Percentiles rank a stretch among this genome's conserved stretches.
Conservation (phyloP, 2,113 vertebrate species). For the Indicator indicator region DNA sequence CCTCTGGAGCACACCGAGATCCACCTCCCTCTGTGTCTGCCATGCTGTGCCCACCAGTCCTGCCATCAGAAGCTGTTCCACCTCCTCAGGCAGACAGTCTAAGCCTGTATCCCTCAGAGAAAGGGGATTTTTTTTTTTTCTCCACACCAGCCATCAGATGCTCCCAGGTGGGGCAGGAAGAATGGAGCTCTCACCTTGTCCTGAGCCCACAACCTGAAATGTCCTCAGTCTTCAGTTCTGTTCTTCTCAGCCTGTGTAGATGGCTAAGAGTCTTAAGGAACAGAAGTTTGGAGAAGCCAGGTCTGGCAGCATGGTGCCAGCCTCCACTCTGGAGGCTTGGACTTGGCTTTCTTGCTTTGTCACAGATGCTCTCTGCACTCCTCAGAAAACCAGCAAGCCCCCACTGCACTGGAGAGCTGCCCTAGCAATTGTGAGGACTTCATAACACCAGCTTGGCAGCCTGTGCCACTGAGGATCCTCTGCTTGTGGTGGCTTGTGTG, state of each 20-base stretch:
- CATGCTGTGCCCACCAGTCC: neutral
- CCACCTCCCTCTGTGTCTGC: neutral
- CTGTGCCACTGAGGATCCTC: neutral
- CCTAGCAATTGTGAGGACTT: fast-evolving
- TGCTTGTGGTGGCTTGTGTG: fast-evolving
- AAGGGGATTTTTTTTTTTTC: neutral
- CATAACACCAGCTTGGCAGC: fast-evolving
- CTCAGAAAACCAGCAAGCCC: neutral
- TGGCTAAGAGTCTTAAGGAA: neutral
- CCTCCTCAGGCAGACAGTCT: neutral
- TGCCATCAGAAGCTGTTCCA: neutral
- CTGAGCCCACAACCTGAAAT: neutral
- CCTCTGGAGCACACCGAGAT: neutral
- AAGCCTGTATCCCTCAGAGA: neutral
- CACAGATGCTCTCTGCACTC: neutral
- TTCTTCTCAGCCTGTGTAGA: fast-evolving
- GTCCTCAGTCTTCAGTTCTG: neutral
- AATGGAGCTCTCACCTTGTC: fast-evolving
- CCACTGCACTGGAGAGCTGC: fast-evolving
- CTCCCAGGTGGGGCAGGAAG: neutral
- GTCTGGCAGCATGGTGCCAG: fast-evolving
- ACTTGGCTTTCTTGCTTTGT: neutral
- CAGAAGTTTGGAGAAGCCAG: neutral
- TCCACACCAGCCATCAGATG: fast-evolving
- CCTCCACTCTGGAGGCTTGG: fast-evolving